A percentile compares a stretch with the other conserved stretches of the same genome.
These are phyloP conservation scores for Heteromyza rotundicornis DNA, from an alignment of 2,888 invertebrate genomes.

Conservation along the genomic window DNA sequence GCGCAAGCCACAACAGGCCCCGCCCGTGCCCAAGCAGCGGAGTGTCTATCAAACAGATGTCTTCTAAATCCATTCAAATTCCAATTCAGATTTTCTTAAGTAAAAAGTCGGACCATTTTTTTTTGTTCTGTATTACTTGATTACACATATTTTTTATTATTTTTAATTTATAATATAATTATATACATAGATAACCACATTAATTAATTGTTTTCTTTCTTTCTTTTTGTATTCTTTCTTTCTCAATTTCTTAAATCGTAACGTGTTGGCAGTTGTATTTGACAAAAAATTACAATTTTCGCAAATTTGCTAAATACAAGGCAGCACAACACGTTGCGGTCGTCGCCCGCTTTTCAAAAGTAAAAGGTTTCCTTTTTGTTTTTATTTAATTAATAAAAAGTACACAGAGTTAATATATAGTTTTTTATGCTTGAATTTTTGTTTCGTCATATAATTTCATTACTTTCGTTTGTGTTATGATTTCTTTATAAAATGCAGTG, in stretches of 20 bases:
- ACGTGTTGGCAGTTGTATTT: neutral
- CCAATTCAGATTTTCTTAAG: neutral
- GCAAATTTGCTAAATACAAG: neutral
- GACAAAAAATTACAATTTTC: too few relatives aligned
- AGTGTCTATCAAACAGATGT: slow-evolving; percentile 62
- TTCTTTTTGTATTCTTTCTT: slow-evolving; percentile 37
- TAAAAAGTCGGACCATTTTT: neutral
- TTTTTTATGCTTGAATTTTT: neutral
- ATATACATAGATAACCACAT: slow-evolving; percentile 61
- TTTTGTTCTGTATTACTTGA: slow-evolving; percentile 36
- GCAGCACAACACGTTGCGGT: neutral
- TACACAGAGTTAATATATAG: slow-evolving; percentile 17
- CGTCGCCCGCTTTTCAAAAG: slow-evolving; percentile 12
- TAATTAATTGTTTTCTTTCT: slow-evolving; percentile 40
- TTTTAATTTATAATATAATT: slow-evolving; percentile 55
- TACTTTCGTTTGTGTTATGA: slow-evolving; percentile 20
- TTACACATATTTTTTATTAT: slow-evolving; percentile 50
- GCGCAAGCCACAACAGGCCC: slow-evolving; percentile 46
- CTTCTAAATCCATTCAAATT: slow-evolving; percentile 40
- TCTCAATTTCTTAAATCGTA: neutral
- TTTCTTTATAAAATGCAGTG: too few relatives aligned
- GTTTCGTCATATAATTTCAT: slow-evolving; percentile 4
- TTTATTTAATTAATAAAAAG: slow-evolving; percentile 16
- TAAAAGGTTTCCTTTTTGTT: slow-evolving; percentile 20
- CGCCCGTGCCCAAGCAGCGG: slow-evolving; percentile 60